Evolutionary conservation across 2,113 vertebrate genomes (phyloP), one percentile per base, ranked within the genome.

Genomic region (Myrmecophaga tridactyla): DNA sequence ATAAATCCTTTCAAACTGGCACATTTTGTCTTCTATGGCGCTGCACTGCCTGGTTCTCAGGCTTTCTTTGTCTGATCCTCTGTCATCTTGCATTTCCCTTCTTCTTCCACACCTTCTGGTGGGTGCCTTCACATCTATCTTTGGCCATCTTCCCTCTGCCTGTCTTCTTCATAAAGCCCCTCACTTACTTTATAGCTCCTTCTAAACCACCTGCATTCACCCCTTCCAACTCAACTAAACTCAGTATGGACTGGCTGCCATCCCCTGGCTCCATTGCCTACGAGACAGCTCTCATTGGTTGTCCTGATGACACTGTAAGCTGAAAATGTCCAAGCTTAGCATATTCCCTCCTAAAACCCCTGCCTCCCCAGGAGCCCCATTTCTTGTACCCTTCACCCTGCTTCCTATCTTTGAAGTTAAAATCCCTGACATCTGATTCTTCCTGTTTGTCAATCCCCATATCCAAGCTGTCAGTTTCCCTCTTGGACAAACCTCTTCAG

Each of bases 371-470:
- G 10, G 2, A 1, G 17, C 18, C 17, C 1, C 12, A 7, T 36
- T 56, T 75, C 43, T 15, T 20, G 6, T 18, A 39, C n/a, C n/a
- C n/a, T n/a, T n/a, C n/a, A n/a, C n/a, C n/a, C 18, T 53, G 23
- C 58, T 63, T 89, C 63, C 31, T 75, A 39, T 41, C 63, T 88
- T 94, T 60, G 62, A 86, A 48, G 46, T 34, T 56, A 86, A 78
- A 82, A 43, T 23, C 7, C 25, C 39, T 67, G 25, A 51, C 15
- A 34, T 85, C 36, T 39, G 43, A 62, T 72, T 63, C 11, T 1
- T 63, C 46, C 63, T 27, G 6, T 12, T 46, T 39, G 36, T 34
- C 25, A n/a, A 1, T 21, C 12, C 25, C 25, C 20, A 48, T 6
- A n/a, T 20, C 20, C 11, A 39, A 78, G 53, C 46, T 90, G 63